Evolutionary conservation across 2,797 vertebrate species (phyloP).

Genomic region (Enteromius afrohamiltoni): DNA sequence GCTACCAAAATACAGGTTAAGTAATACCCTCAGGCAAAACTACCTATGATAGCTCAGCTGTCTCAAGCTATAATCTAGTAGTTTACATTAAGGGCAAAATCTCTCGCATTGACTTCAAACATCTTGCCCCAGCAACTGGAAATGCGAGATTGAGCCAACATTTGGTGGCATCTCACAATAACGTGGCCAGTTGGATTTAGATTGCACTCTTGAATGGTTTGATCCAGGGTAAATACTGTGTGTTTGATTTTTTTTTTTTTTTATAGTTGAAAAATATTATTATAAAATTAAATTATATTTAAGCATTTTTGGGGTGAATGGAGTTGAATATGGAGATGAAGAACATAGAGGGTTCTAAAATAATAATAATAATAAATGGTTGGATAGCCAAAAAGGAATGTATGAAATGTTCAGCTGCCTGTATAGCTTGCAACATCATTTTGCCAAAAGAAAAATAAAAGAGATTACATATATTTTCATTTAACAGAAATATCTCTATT

Average conservation of each 20-base stretch:
- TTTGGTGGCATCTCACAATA: constrained; percentile 28
- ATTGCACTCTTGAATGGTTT: constrained; percentile 56
- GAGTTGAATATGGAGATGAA: constrained; percentile 22
- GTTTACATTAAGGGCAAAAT: constrained; percentile 30
- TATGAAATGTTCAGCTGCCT: constrained; percentile 57
- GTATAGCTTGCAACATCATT: constrained; percentile 59
- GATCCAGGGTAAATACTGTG: constrained; percentile 52
- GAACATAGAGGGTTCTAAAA: constrained; percentile 3
- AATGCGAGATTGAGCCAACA: constrained; percentile 24
- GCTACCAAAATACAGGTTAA: constrained; percentile 27
- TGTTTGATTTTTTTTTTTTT: not conserved
- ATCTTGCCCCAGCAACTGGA: constrained; percentile 18
- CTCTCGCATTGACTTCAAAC: constrained; percentile 27
- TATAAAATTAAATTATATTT: constrained; percentile 30
- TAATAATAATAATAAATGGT: constrained; percentile 22
- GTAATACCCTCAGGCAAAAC: constrained; percentile 24
- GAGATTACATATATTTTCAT: constrained; percentile 53
- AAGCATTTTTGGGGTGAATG: constrained; percentile 46
- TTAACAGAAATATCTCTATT: constrained; percentile 39
- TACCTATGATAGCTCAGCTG: constrained; percentile 40
- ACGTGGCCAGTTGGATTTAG: constrained; percentile 29
- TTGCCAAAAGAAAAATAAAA: constrained; percentile 62
- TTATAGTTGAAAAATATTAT: constrained; percentile 34
- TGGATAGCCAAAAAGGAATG: constrained; percentile 63
- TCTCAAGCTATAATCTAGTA: constrained; percentile 28